Percentiles rank a stretch among this genome's conserved stretches.
phyloP scores from a whole-genome alignment of 2,113 vertebrate genomes.

The Glaucidium brasilianum region DNA sequence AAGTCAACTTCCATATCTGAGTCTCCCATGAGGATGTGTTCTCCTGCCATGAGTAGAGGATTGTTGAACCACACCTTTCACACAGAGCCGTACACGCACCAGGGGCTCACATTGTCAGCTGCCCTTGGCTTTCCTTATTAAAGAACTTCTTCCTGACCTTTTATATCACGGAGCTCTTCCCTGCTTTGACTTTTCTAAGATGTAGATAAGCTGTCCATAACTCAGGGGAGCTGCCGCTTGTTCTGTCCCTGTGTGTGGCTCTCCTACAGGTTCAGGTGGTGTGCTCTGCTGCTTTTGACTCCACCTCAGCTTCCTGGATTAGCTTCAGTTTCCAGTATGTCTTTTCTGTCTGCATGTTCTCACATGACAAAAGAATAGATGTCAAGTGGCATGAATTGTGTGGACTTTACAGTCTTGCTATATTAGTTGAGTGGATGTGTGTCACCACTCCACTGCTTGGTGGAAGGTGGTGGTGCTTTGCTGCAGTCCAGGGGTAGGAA shows the following conservation, averaged over 20 bases:
- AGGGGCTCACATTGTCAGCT: not conserved
- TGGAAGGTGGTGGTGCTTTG: not conserved
- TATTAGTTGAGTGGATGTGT: fast-evolving
- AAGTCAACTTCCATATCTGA: not conserved
- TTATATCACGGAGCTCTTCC: not conserved
- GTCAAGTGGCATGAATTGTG: not conserved
- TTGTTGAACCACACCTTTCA: not conserved
- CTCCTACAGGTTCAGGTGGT: not conserved
- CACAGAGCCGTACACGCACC: fast-evolving
- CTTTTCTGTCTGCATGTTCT: not conserved
- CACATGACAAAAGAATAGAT: not conserved
- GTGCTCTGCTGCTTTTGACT: not conserved
- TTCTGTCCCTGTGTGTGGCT: not conserved
- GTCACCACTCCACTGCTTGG: not conserved
- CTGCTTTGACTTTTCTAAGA: not conserved
- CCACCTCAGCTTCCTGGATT: not conserved
- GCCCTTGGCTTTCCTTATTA: not conserved
- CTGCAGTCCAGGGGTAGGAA: not conserved
- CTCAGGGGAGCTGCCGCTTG: not conserved
- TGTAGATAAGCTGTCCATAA: not conserved
- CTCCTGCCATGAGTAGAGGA: not conserved
- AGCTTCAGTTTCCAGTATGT: not conserved
- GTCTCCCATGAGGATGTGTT: not conserved
- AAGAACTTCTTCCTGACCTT: not conserved
- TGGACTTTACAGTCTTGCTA: not conserved